Evolutionary conservation across 2,888 invertebrate species (phyloP).

Genomic region (Kryphioiulus occultus): DNA sequence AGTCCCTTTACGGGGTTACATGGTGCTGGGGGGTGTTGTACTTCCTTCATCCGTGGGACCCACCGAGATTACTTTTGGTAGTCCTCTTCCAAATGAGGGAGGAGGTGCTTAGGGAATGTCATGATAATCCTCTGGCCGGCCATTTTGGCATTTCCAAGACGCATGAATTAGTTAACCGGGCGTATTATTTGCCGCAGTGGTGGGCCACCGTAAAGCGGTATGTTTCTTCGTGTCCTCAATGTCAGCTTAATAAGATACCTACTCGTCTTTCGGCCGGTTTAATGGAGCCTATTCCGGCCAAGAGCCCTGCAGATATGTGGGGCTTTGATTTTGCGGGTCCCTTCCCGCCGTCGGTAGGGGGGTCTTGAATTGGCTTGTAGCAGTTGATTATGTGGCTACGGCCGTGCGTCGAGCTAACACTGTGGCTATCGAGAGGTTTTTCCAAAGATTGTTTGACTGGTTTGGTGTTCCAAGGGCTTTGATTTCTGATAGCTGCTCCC

Average conservation of each 20-base stretch:
- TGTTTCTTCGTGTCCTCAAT: not conserved
- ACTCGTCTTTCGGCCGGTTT: not conserved
- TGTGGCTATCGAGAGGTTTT: not conserved
- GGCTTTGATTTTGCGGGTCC: not conserved
- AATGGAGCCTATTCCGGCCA: not conserved
- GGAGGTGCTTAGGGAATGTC: not conserved
- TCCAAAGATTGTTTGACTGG: not conserved
- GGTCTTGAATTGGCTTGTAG: not conserved
- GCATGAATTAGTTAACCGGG: no score
- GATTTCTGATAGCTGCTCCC: not conserved
- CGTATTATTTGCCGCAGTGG: no score
- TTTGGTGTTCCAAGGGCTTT: not conserved
- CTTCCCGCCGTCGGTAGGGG: not conserved
- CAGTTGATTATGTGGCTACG: not conserved
- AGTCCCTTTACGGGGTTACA: no score
- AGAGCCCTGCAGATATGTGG: not conserved
- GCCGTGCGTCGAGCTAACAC: not conserved
- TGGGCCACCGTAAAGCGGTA: not conserved
- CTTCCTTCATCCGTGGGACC: no score
- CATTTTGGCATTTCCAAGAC: not conserved
- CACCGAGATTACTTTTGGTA: no score
- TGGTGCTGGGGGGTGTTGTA: no score
- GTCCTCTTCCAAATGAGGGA: no score
- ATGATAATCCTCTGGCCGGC: not conserved
- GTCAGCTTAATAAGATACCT: not conserved